A percentile compares a stretch with the other conserved stretches of the same genome.
phyloP scores from a whole-genome alignment of 2,888 invertebrate genomes.

The Cheilosia scutellata region DNA sequence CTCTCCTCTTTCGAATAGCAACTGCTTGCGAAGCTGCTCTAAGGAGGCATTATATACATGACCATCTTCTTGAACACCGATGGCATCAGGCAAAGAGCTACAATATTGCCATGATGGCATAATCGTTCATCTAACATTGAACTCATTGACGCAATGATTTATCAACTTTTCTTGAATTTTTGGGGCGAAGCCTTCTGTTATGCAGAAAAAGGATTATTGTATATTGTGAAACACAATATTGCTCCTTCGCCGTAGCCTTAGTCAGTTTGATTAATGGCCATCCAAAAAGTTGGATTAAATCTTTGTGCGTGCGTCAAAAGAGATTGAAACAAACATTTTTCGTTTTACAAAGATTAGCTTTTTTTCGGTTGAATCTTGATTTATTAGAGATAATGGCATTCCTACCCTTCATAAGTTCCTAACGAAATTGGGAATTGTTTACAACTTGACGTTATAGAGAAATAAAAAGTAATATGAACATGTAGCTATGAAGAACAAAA shows the following conservation, averaged over 20 bases:
- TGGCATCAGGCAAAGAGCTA: slow-evolving; percentile 14
- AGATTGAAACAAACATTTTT: slow-evolving; percentile 10
- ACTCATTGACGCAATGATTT: slow-evolving; percentile 36
- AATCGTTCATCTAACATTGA: slow-evolving; percentile 44
- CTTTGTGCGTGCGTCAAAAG: slow-evolving; percentile 14
- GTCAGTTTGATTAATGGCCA: slow-evolving; percentile 42
- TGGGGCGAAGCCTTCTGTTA: not conserved
- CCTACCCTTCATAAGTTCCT: no score
- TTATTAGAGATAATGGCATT: no score
- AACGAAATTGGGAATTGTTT: no score
- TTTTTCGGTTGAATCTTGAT: no score
- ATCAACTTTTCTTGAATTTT: slow-evolving; percentile 24
- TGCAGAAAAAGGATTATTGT: slow-evolving; percentile 27
- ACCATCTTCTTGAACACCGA: slow-evolving; percentile 12
- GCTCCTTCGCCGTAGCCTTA: slow-evolving; percentile 4
- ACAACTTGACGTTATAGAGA: no score
- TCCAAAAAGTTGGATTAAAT: slow-evolving; percentile 33
- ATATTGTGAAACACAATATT: slow-evolving; percentile 17
- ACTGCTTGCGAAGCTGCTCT: not conserved
- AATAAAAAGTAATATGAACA: no score
- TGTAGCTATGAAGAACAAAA: no score
- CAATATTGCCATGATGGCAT: slow-evolving; percentile 31
- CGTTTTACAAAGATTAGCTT: not conserved
- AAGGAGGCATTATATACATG: slow-evolving; percentile 1
- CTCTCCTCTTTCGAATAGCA: not conserved